phyloP scores from a whole-genome alignment of 2,888 invertebrate species.

The Volucella bombylans region DNA sequence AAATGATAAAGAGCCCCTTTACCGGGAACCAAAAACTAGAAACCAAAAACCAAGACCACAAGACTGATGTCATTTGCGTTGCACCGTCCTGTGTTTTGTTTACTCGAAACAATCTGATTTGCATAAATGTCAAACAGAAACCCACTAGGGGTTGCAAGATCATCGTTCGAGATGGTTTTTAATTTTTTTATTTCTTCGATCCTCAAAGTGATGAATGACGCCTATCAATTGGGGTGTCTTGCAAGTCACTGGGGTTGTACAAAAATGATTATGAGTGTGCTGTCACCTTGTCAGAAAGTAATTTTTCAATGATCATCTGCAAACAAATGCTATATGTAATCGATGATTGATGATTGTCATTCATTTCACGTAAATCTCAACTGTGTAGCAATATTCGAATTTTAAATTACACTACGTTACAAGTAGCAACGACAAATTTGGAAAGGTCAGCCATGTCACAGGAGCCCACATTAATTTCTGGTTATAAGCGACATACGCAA shows the following conservation, averaged over 20 bases:
- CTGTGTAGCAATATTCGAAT: neutral
- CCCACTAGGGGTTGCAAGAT: slow-evolving; percentile 4
- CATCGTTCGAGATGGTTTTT: slow-evolving; percentile 23
- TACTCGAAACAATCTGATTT: slow-evolving; percentile 51
- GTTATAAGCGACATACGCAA: neutral
- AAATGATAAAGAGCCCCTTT: neutral
- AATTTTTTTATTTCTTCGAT: neutral
- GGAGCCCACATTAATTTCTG: slow-evolving; percentile 14
- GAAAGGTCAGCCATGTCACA: slow-evolving; percentile 29
- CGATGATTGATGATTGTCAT: slow-evolving; percentile 20
- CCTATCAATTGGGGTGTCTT: slow-evolving; percentile 39
- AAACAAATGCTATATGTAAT: neutral
- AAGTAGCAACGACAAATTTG: slow-evolving; percentile 11
- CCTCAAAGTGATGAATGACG: slow-evolving; percentile 48
- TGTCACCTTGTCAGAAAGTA: slow-evolving; percentile 40
- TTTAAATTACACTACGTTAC: neutral
- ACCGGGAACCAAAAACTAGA: neutral
- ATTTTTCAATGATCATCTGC: neutral
- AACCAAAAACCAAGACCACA: slow-evolving; percentile 15
- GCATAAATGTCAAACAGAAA: slow-evolving; percentile 35
- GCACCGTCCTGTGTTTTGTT: slow-evolving; percentile 24
- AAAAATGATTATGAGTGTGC: slow-evolving; percentile 30
- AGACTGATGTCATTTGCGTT: slow-evolving; percentile 9
- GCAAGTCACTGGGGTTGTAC: neutral
- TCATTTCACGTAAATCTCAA: neutral